phyloP scores from a whole-genome alignment of 1,140 invertebrate species.

The Lepidostoma basale region DNA sequence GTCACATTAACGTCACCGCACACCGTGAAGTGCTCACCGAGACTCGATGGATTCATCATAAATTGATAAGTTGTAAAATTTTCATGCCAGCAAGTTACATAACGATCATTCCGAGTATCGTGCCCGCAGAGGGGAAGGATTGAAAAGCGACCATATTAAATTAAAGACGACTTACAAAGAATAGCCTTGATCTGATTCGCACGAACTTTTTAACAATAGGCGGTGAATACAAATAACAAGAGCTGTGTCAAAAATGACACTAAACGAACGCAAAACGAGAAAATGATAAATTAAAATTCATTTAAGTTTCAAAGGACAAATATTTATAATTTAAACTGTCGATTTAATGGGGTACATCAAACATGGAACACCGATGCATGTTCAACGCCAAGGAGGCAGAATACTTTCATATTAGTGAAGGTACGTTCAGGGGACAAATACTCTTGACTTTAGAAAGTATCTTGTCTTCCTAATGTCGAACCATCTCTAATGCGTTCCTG shows the following conservation, averaged over 20 bases:
- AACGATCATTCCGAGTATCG: constrained; percentile 2
- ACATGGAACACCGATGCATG: too few species aligned
- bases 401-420: too few species aligned
- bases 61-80: constrained; percentile 18
- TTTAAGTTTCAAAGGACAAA: too few species aligned
- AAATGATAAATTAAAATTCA: too few species aligned
- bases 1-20: constrained; percentile 22
- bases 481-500: too few species aligned
- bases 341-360: too few species aligned
- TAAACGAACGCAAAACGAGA: too few species aligned
- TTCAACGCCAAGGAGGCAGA: too few species aligned
- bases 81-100: background rate
- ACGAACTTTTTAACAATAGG: background rate
- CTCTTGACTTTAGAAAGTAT: too few species aligned
- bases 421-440: too few species aligned
- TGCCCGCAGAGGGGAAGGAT: background rate
- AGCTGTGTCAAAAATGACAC: background rate
- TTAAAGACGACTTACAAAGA: background rate
- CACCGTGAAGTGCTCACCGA: background rate
- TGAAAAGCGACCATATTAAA: background rate
- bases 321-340: too few species aligned
- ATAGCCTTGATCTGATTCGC: constrained; percentile 11
- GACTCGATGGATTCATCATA: constrained; percentile 16
- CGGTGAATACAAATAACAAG: background rate
- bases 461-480: too few species aligned